phyloP scores from a whole-genome alignment of 1,140 invertebrate species.

The Anoplophora glabripennis region DNA sequence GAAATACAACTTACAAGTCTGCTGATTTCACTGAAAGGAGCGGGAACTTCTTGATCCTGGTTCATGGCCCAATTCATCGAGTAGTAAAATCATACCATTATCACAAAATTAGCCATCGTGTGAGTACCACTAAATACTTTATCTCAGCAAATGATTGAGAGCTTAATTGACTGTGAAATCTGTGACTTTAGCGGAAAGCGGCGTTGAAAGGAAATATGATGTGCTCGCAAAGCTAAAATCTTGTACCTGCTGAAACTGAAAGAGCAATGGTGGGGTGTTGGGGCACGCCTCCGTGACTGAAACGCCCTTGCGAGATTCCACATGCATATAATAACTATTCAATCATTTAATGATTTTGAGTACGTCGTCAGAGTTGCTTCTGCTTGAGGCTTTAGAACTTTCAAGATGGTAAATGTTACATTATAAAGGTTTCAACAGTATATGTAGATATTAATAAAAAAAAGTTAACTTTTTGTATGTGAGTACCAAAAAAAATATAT shows the following conservation, averaged over 20 bases:
- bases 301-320: slow-evolving; percentile 36
- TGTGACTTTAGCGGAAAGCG: slow-evolving; percentile 20
- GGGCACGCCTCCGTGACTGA: slow-evolving; percentile 37
- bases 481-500: too few species aligned
- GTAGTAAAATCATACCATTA: neutral
- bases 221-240: slow-evolving; percentile 32
- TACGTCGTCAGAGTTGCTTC: neutral
- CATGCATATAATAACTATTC: slow-evolving; percentile 22
- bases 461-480: neutral
- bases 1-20: slow-evolving; percentile 37
- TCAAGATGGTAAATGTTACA: neutral
- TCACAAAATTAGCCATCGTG: neutral
- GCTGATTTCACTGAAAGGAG: slow-evolving; percentile 34
- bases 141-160: neutral
- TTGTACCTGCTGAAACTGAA: slow-evolving; percentile 32
- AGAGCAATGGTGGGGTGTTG: slow-evolving; percentile 29
- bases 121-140: neutral
- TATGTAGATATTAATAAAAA: neutral
- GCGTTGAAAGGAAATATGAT: slow-evolving; percentile 35
- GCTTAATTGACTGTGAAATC: slow-evolving; percentile 12
- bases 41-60: slow-evolving; percentile 46
- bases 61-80: slow-evolving; percentile 34
- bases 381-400: too few species aligned
- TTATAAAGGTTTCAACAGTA: too few species aligned
- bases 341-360: slow-evolving; percentile 27